Conservation (phyloP, 2,888 invertebrate species). For the Nomada lathburiana region DNA sequence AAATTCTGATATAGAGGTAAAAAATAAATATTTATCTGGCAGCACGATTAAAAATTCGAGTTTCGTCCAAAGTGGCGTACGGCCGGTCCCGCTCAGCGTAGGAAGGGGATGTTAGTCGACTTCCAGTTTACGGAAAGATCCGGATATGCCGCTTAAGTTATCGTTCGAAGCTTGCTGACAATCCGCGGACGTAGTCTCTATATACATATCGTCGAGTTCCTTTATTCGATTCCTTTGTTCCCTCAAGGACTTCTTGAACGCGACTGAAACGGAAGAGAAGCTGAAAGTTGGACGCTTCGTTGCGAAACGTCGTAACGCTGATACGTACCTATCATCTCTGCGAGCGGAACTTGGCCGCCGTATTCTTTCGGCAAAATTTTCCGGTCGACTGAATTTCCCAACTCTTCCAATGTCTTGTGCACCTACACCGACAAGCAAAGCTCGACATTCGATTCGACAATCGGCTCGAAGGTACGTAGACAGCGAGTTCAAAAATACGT, state of each 20-base stretch:
- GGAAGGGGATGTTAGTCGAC: conserved; percentile 87
- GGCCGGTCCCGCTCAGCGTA: too few relatives aligned
- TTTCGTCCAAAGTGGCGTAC: neutral
- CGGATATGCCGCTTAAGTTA: conserved; percentile 90
- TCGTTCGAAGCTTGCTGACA: conserved; percentile 88
- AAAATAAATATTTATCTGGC: conserved; percentile 29
- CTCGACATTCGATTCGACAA: neutral
- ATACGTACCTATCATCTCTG: conserved; percentile 90
- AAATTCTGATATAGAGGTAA: conserved; percentile 23
- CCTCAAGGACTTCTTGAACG: conserved; percentile 88
- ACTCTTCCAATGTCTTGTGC: conserved; percentile 90
- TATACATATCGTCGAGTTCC: conserved; percentile 91
- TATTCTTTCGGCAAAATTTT: conserved; percentile 94
- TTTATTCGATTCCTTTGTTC: conserved; percentile 88
- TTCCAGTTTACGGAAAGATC: conserved; percentile 93
- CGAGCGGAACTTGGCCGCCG: conserved; percentile 92
- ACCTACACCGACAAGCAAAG: conserved; percentile 85
- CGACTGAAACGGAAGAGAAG: conserved; percentile 69
- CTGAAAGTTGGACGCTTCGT: neutral
- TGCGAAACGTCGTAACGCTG: neutral
- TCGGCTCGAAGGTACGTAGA: too few relatives aligned
- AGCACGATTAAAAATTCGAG: neutral
- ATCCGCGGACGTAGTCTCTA: conserved; percentile 87
- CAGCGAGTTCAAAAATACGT: conserved; percentile 77
- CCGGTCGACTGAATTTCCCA: conserved; percentile 89